Percentiles rank a stretch among this genome's conserved stretches.
phyloP scores from a whole-genome alignment of 1,140 invertebrate genomes.

The Heliconius hewitsoni region DNA sequence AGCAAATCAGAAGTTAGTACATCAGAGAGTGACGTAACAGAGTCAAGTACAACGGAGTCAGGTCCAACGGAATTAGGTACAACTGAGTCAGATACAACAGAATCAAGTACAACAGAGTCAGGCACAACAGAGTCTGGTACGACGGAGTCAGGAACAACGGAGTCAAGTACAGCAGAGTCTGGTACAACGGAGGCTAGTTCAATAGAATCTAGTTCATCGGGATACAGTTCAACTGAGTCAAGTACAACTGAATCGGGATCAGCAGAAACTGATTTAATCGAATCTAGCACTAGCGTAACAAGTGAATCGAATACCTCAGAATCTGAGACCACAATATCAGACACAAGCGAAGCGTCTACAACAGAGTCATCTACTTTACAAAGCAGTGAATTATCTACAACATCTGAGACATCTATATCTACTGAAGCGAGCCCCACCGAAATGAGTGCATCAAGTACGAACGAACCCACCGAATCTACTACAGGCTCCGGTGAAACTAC shows the following conservation, averaged over 20 bases:
- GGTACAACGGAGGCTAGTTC: constrained; percentile 13
- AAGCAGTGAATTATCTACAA: constrained; percentile 15
- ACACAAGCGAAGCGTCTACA: neutral
- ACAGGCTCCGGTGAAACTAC: neutral
- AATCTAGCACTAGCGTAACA: constrained; percentile 5
- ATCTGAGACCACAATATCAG: neutral
- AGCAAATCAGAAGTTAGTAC: neutral
- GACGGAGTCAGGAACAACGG: constrained; percentile 25
- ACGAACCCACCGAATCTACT: constrained; percentile 17
- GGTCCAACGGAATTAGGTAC: constrained; percentile 24
- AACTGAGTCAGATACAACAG: neutral
- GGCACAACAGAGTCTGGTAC: constrained; percentile 22
- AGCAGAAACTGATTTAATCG: constrained; percentile 15
- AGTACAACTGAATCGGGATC: constrained; percentile 25
- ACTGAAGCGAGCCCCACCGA: constrained; percentile 18
- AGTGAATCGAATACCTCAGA: neutral
- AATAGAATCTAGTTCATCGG: neutral
- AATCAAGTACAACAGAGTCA: constrained; percentile 13
- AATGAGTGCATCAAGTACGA: constrained; percentile 13
- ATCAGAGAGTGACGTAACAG: neutral
- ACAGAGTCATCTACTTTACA: constrained; percentile 15
- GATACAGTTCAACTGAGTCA: constrained; percentile 5
- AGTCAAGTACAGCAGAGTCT: constrained; percentile 28
- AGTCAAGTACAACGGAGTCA: neutral
- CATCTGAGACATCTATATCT: constrained; percentile 5